These are phyloP conservation scores for Myrmecobius fasciatus DNA, from an alignment of 2,113 vertebrate species.

Conservation along the genomic window DNA sequence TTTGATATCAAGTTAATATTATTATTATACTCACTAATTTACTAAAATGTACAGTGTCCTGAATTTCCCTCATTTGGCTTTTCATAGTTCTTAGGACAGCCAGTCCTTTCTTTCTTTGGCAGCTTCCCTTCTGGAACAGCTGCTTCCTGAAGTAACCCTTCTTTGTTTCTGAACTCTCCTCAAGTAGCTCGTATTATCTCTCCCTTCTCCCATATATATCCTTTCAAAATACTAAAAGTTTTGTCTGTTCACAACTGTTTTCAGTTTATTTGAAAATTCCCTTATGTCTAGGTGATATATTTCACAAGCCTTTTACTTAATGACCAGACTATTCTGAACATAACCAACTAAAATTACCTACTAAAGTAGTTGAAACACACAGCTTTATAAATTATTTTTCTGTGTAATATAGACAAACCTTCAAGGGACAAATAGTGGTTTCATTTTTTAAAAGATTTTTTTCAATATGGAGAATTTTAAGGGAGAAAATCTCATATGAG, in stretches of 20 bases:
- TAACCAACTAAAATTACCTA: neutral
- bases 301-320: neutral
- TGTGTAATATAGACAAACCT: neutral
- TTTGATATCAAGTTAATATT: neutral
- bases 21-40: neutral
- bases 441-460: neutral
- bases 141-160: neutral
- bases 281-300: neutral
- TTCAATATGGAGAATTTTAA: neutral
- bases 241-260: neutral
- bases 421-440: neutral
- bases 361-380: neutral
- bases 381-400: neutral
- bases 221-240: neutral
- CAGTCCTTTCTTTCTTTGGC: neutral
- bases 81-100: neutral
- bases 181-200: neutral
- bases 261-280: neutral
- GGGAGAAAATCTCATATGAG: neutral
- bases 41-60: neutral
- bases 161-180: neutral
- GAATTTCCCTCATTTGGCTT: accelerated
- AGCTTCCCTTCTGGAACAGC: neutral
- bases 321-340: neutral
- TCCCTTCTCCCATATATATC: neutral